Percentiles rank a stretch among this genome's conserved stretches.
Conservation (phyloP, 30 jellyfish, hydroid and myxozoan species). For the Sanderia malayensis region DNA sequence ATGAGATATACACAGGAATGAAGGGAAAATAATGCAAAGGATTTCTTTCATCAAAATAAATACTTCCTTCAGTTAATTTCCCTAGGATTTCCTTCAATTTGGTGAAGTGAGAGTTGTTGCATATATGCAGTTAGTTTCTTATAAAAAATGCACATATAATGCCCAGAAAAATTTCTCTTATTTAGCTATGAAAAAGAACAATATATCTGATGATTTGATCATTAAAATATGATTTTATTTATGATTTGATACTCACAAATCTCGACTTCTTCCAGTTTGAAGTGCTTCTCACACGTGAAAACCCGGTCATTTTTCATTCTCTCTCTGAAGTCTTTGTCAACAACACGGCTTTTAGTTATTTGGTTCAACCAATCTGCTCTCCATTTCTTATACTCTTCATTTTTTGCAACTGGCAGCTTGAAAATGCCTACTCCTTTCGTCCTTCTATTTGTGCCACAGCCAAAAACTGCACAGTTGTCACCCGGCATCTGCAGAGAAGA, state of each 20-base stretch:
- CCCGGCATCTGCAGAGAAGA: constrained; percentile 61
- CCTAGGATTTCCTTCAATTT: too few relatives aligned
- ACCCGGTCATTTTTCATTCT: constrained; percentile 33
- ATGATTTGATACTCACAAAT: constrained; percentile 63
- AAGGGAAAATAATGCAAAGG: too few relatives aligned
- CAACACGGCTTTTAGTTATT: constrained; percentile 24
- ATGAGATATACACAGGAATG: too few relatives aligned
- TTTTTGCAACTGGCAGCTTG: constrained; percentile 50
- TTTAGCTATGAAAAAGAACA: too few relatives aligned
- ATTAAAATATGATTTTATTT: too few relatives aligned
- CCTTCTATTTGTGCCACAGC: constrained; percentile 54
- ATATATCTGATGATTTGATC: too few relatives aligned
- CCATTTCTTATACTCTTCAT: constrained; percentile 26
- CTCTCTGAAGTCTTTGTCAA: constrained; percentile 36
- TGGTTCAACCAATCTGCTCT: constrained; percentile 37
- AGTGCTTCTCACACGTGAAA: constrained; percentile 49
- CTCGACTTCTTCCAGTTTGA: constrained; percentile 45
- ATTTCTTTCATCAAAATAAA: too few relatives aligned
- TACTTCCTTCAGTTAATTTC: too few relatives aligned
- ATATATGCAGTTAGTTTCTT: too few relatives aligned
- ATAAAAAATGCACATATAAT: too few relatives aligned
- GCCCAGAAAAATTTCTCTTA: too few relatives aligned
- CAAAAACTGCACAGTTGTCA: constrained; percentile 53
- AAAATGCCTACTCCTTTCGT: constrained; percentile 59
- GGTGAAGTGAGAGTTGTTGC: too few relatives aligned